Evolutionary conservation across 2,113 vertebrate genomes (phyloP).

Genomic region (Oxygymnocypris stewartii): DNA sequence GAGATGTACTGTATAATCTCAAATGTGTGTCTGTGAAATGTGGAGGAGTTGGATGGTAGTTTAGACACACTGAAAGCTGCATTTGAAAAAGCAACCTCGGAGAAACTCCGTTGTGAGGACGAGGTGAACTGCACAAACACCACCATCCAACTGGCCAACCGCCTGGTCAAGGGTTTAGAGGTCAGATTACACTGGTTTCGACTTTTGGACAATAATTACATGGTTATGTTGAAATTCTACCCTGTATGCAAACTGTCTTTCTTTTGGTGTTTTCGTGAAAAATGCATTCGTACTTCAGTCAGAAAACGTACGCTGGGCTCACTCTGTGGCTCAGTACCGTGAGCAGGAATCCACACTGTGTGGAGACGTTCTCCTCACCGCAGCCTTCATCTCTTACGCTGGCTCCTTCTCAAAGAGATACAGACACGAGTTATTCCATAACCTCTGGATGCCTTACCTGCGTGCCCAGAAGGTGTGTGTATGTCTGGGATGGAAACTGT

Average conservation of each 20-base stretch:
- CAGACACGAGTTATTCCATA: conserved; percentile 70
- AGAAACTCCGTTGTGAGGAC: conserved; percentile 89
- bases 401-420: conserved; percentile 76
- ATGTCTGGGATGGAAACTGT: background rate
- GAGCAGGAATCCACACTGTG: conserved; percentile 76
- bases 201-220: background rate
- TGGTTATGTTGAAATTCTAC: background rate
- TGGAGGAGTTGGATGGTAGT: conserved; percentile 86
- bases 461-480: conserved; percentile 67
- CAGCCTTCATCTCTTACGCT: conserved; percentile 75
- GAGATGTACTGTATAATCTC: background rate
- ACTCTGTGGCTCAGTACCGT: conserved; percentile 74
- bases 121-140: conserved; percentile 94
- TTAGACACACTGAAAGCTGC: conserved; percentile 83
- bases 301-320: conserved; percentile 78
- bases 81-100: conserved; percentile 87
- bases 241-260: background rate
- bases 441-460: conserved; percentile 73
- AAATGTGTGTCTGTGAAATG: conserved; percentile 20
- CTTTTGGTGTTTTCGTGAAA: background rate
- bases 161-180: conserved; percentile 95
- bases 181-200: conserved; percentile 68
- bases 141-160: conserved; percentile 93
- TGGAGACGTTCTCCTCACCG: conserved; percentile 75
- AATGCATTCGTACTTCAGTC: conserved; percentile 60